Base-by-base conservation (phyloP, 1,140 invertebrate genomes). In the Dreissena rostriformis region DNA sequence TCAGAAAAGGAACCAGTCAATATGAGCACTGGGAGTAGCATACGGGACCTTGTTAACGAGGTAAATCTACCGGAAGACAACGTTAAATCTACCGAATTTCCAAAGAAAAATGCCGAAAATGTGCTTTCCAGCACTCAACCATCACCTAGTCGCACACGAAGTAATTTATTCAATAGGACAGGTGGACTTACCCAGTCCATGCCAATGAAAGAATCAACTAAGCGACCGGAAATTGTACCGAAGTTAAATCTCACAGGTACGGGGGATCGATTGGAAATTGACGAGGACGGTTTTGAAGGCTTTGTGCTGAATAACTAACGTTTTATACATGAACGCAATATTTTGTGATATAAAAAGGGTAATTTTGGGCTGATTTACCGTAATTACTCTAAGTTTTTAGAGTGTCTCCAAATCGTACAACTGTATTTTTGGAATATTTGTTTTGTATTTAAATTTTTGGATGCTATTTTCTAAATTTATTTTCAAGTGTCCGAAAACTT, bases 161-260 rank as follows among this genome's bases (percentile, higher is more conserved):
- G 55, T 39, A 79, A 53, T 70, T 17, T 79, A 53, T 79, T 79
- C 70, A 53, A 53, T 22, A 52, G 52, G 8, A 53, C 22, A 29
- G 68, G 68, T 28, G n/a, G 57, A 28, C 61, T 51, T 63, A 14
- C 74, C 5, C 73, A 55, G 14, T 15, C 12, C 24, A 49, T 61
- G 17, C 57, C 51, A 15, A 39, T 52, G 14, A 63, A 67, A 12
- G 70, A 61, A 73, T 68, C 17, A 12, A 28, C 22, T 19, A 74
- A 74, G 70, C 29, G 80, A 8, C 80, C 80, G 29, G 80, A 74
- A 22, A 82, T 74, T 74, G 80, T 82, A 7, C 80, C 80, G 14
- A 71, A 71, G 29, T n/a, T 82, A 26, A 68, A 82, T 49, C 24
- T 82, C 15, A 82, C 71, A 8, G 1, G 15, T 4, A 74, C 80